Conservation (phyloP, 2,888 invertebrate genomes). For the Tipula unca region DNA sequence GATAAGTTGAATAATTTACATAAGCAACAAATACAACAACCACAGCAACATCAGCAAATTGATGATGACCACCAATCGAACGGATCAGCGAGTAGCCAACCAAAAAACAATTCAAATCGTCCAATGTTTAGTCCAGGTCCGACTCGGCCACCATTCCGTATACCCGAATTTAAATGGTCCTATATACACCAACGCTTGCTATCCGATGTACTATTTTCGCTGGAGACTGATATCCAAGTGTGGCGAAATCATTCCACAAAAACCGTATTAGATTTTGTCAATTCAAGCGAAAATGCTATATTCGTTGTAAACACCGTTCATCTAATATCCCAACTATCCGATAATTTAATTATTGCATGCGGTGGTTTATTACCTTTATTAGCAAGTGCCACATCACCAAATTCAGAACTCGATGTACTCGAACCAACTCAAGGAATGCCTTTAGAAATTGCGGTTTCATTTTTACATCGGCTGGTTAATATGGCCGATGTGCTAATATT, state of each 20-base stretch:
- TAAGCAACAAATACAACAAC: not conserved
- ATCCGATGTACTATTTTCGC: conserved; percentile 90
- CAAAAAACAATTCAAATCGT: conserved; percentile 51
- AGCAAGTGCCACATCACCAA: conserved; percentile 97
- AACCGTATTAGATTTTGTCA: conserved; percentile 95
- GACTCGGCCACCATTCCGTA: conserved; percentile 91
- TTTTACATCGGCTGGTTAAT: conserved; percentile 94
- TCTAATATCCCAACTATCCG: conserved; percentile 95
- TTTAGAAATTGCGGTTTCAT: conserved; percentile 94
- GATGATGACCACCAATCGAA: not conserved
- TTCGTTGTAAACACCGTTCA: conserved; percentile 99
- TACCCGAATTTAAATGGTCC: conserved; percentile 99
- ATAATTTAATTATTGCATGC: conserved; percentile 97
- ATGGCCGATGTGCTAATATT: conserved; percentile 99
- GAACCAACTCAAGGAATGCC: conserved; percentile 99
- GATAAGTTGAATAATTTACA: not conserved
- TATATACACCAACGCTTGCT: conserved; percentile 94
- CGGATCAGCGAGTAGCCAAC: not conserved
- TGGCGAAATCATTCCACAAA: conserved; percentile 91
- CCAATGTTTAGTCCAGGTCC: conserved; percentile 93
- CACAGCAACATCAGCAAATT: conserved; percentile 22
- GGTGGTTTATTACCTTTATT: conserved; percentile 92
- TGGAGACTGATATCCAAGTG: conserved; percentile 94
- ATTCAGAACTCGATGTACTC: conserved; percentile 95
- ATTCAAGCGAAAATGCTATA: conserved; percentile 96